Base-by-base conservation (phyloP, 1,140 invertebrate genomes). In the Callitettix versicolor region DNA sequence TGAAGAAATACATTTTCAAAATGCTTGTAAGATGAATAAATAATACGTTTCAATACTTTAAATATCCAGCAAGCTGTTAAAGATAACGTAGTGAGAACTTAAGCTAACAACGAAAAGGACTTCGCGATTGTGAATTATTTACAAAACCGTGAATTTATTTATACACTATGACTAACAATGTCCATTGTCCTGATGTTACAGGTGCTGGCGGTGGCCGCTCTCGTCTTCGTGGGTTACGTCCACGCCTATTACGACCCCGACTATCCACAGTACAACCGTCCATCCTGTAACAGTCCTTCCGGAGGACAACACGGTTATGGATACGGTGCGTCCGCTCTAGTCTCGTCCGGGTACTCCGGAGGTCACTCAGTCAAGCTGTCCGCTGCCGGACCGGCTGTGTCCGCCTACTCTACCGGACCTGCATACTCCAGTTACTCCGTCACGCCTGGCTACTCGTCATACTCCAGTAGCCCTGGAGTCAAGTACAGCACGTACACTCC, bases 341-440 rank as follows among this genome's bases (percentile, higher is more conserved):
- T 30, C 26, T 30, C 26, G 9, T 30, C 26, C 26, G 26, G 26
- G 9, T 30, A 30, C 26, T 4, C 3, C 9, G 26, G 26, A 9
- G 26, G 26, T 30, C 26, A 30, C 3, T 3, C 26, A 4, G 26
- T 30, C 26, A 30, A 30, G 9, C 26, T 30, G 18, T 51, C 48
- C 2, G 30, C 48, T 3, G 30, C 48, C 15, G 34, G 30, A 20
- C 46, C 46, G 15, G 26, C 22, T 47, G 50, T 17, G 12, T 12
- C 36, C 36, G 41, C 36, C 24, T 55, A 55, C 48, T 58, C 56
- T 14, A 20, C 48, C 12, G 44, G 51, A 6, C 42, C 33, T 24
- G 52, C 17, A 9, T 58, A 58, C 36, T 48, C 52, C 33, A 52
- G 46, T 24, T 47, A 49, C 20, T 54, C 57, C 11, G 57, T 49